A percentile compares a stretch with the other conserved stretches of the same genome.
Evolutionary conservation across 35 echinoderm and acorn worm genomes (phyloP).

Genomic region (Amphiura filiformis): DNA sequence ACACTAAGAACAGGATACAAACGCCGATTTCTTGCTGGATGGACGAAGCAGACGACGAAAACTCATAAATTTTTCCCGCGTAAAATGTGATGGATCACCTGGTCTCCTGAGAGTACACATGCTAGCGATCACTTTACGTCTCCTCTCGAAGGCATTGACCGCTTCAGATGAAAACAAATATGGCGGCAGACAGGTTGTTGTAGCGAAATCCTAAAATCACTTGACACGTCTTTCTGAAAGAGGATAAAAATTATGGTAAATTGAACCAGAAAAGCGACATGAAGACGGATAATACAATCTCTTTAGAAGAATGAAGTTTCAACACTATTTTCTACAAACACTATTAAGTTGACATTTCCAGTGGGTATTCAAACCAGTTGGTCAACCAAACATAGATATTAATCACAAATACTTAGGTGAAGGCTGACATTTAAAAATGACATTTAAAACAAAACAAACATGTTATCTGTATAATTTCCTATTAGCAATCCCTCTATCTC

Average conservation of each 20-base stretch:
- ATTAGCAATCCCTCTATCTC: too few species aligned
- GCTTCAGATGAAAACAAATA: constrained; percentile 12
- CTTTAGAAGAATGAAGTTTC: neutral
- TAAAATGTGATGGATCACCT: constrained; percentile 11
- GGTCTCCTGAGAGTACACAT: constrained; percentile 4
- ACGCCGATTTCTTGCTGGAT: neutral
- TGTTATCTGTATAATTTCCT: too few species aligned
- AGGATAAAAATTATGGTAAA: neutral
- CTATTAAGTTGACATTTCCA: too few species aligned
- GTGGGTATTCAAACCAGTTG: too few species aligned
- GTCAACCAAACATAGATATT: too few species aligned
- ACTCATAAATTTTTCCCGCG: neutral
- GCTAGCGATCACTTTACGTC: constrained; percentile 10
- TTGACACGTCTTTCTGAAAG: constrained; percentile 14
- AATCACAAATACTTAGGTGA: too few species aligned
- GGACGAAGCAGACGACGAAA: neutral
- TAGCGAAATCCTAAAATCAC: neutral
- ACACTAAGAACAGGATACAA: constrained; percentile 86
- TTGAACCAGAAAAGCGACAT: neutral
- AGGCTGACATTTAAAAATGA: too few species aligned
- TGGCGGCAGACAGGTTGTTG: constrained; percentile 5
- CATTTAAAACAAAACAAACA: too few species aligned
- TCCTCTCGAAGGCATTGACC: constrained; percentile 10
- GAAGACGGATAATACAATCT: neutral
- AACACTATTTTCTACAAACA: too few species aligned